Evolutionary conservation across 2,888 invertebrate species (phyloP).

Genomic region (Idaea biselata): DNA sequence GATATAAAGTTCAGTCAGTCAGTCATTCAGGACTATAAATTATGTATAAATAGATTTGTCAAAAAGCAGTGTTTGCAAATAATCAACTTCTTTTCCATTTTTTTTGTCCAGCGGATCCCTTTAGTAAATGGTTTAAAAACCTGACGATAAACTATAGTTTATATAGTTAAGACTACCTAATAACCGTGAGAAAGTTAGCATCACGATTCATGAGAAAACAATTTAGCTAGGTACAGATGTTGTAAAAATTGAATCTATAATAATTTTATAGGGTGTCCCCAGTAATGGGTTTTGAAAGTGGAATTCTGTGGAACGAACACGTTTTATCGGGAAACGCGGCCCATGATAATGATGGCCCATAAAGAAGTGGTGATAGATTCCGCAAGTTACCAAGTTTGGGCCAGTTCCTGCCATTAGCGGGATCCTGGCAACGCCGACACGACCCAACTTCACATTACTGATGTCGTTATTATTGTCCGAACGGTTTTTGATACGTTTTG

Average conservation of each 20-base stretch:
- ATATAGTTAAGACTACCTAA: too few species aligned
- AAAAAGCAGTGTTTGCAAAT: too few species aligned
- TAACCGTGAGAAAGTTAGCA: not conserved
- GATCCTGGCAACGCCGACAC: slow-evolving; percentile 60
- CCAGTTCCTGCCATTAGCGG: slow-evolving; percentile 66
- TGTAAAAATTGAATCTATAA: slow-evolving; percentile 58
- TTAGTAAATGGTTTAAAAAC: too few species aligned
- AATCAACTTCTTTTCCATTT: too few species aligned
- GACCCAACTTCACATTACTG: slow-evolving; percentile 46
- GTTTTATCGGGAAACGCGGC: slow-evolving; percentile 74
- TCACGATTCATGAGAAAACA: slow-evolving; percentile 10
- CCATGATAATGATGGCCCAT: slow-evolving; percentile 76
- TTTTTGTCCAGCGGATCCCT: too few species aligned
- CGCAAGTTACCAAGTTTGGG: slow-evolving; percentile 75
- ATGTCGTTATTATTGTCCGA: slow-evolving; percentile 35
- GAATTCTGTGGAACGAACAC: slow-evolving; percentile 49
- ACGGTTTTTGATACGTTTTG: not conserved
- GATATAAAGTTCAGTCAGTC: too few species aligned
- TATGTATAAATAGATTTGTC: too few species aligned
- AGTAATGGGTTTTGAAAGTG: slow-evolving; percentile 68
- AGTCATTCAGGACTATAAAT: too few species aligned
- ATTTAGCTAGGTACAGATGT: not conserved
- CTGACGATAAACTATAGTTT: too few species aligned
- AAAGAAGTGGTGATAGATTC: slow-evolving; percentile 77
- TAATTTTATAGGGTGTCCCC: slow-evolving; percentile 61